These are phyloP conservation scores for Sphecodes monilicornis DNA, from an alignment of 2,888 invertebrate genomes.

Conservation along the genomic window DNA sequence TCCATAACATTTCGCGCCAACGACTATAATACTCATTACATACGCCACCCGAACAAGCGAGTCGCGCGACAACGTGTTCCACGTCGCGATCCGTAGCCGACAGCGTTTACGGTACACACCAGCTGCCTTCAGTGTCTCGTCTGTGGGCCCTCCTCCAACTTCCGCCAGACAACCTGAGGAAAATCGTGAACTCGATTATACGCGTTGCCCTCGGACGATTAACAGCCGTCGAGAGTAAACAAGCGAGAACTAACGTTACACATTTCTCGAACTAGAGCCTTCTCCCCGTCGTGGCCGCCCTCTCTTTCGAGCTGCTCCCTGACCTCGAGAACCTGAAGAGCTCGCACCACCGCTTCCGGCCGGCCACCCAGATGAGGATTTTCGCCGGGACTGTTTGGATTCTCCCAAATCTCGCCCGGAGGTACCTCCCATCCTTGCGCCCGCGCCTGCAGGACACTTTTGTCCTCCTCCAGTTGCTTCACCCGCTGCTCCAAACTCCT, in stretches of 20 bases:
- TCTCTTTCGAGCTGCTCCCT: constrained; percentile 94
- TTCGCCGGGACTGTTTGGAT: constrained; percentile 76
- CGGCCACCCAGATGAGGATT: constrained; percentile 87
- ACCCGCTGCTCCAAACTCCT: constrained; percentile 95
- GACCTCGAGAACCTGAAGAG: constrained; percentile 96
- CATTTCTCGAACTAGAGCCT: constrained; percentile 97
- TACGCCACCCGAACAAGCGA: constrained; percentile 35
- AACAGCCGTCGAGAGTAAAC: background rate
- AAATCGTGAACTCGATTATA: background rate
- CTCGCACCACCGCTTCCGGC: constrained; percentile 96
- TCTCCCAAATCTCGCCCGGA: constrained; percentile 82
- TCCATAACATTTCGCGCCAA: constrained; percentile 67
- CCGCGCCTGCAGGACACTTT: constrained; percentile 86
- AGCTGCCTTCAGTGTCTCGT: constrained; percentile 80
- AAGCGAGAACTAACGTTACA: constrained; percentile 90
- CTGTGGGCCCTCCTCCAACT: constrained; percentile 93
- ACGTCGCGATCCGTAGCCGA: constrained; percentile 5
- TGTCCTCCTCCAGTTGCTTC: constrained; percentile 93
- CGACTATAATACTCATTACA: constrained; percentile 66
- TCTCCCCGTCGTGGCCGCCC: constrained; percentile 92
- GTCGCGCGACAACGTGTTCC: constrained; percentile 40
- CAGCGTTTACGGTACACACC: constrained; percentile 18
- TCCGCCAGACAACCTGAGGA: constrained; percentile 94
- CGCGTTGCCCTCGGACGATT: background rate
- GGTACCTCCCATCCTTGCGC: constrained; percentile 79